Conservation (phyloP, 2,888 invertebrate genomes). For the Trimorus sp. region DNA sequence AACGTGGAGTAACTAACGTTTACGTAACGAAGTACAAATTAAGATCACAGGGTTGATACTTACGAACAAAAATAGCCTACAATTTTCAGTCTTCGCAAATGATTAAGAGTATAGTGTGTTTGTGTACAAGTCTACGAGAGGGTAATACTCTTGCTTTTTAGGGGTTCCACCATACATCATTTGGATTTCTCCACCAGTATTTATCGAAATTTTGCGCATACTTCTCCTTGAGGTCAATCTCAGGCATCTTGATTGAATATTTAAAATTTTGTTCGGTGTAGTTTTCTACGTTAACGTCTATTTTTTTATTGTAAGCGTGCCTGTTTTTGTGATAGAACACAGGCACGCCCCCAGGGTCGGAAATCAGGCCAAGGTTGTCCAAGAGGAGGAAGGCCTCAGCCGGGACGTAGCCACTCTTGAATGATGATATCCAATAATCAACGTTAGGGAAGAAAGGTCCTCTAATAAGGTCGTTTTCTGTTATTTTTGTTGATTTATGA, state of each 20-base stretch:
- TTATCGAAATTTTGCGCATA: neutral
- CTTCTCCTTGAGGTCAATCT: neutral
- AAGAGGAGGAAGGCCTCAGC: neutral
- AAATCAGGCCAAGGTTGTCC: neutral
- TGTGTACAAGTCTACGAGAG: too few species aligned
- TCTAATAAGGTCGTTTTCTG: neutral
- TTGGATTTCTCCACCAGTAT: neutral
- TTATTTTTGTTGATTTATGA: neutral
- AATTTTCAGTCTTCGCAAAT: too few species aligned
- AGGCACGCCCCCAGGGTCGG: neutral
- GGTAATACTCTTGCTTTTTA: too few species aligned
- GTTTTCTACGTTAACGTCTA: neutral
- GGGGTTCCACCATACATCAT: conserved; percentile 2
- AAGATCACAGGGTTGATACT: too few species aligned
- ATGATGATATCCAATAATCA: neutral
- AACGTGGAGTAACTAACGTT: too few species aligned
- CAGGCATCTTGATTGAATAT: neutral
- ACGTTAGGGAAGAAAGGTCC: neutral
- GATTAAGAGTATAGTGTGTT: too few species aligned
- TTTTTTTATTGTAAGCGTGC: too few species aligned
- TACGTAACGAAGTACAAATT: too few species aligned
- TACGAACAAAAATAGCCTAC: too few species aligned
- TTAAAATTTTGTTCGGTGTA: neutral
- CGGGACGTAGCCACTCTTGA: neutral
- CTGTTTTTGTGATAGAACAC: too few species aligned